These are phyloP conservation scores for Manis crassicaudata DNA, from an alignment of 2,797 vertebrate genomes.

Conservation along the genomic window DNA sequence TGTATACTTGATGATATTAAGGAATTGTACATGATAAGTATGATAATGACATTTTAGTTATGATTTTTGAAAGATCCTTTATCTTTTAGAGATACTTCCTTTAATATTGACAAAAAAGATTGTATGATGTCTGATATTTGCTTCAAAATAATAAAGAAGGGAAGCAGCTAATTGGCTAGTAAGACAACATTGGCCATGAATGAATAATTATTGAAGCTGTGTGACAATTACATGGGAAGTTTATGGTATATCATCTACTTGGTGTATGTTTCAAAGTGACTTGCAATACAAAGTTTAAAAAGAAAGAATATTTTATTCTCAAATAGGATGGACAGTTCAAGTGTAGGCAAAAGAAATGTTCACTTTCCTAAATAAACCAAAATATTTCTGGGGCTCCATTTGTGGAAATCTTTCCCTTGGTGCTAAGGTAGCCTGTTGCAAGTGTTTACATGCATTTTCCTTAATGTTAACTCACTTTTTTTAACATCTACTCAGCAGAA, in stretches of 20 bases:
- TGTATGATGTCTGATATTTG: not conserved
- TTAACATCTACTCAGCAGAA: slow-evolving; percentile 9
- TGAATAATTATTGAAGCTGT: not conserved
- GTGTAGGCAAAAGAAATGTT: not conserved
- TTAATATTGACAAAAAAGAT: slow-evolving; percentile 31
- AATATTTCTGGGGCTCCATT: not conserved
- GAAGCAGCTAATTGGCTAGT: not conserved
- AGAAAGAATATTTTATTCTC: not conserved
- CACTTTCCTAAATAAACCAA: slow-evolving; percentile 22
- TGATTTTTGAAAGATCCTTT: not conserved
- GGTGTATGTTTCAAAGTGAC: not conserved
- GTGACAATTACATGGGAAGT: not conserved
- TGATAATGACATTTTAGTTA: not conserved
- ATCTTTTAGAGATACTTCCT: not conserved
- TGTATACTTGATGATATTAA: not conserved
- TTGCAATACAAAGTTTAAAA: not conserved
- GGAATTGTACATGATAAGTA: not conserved
- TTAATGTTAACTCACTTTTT: slow-evolving; percentile 42
- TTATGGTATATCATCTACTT: not conserved
- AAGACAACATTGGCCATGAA: not conserved
- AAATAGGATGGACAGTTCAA: not conserved
- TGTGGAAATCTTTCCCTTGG: not conserved
- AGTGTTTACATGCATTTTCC: slow-evolving; percentile 49
- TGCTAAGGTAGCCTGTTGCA: not conserved
- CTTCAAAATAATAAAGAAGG: not conserved